These are phyloP conservation scores for Vesta saturnalis DNA, from an alignment of 2,888 invertebrate genomes.

Conservation along the genomic window DNA sequence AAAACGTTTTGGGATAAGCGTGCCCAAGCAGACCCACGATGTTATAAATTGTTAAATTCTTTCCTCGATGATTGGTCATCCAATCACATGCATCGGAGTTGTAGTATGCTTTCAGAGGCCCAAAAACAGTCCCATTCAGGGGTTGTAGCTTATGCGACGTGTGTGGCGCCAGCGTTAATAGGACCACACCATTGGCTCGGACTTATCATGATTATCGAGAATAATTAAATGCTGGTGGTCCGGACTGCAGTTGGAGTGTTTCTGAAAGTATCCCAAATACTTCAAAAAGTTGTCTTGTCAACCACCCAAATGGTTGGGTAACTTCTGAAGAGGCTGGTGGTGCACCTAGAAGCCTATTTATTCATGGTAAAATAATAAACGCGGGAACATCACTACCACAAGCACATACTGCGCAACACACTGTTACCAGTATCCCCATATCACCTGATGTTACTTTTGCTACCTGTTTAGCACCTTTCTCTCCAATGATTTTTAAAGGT, in stretches of 20 bases:
- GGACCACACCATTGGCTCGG: no score
- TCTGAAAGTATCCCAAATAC: no score
- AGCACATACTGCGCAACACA: conserved; percentile 19
- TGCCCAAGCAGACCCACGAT: background rate
- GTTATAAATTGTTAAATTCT: background rate
- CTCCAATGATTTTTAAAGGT: background rate
- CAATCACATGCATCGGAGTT: no score
- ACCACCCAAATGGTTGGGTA: no score
- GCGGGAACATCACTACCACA: background rate
- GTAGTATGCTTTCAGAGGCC: background rate
- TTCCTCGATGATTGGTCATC: conserved; percentile 6
- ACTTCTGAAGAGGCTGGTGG: background rate
- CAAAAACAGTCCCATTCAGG: background rate
- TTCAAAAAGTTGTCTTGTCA: no score
- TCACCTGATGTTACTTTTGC: conserved; percentile 19
- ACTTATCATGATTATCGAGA: no score
- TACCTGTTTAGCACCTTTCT: background rate
- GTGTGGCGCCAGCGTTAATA: no score
- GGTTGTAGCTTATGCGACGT: no score
- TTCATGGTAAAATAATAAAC: background rate
- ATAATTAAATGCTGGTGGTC: no score
- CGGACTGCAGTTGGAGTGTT: no score
- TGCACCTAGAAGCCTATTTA: background rate
- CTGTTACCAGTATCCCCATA: conserved; percentile 12
- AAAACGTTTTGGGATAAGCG: background rate